phyloP scores from a whole-genome alignment of 2,113 vertebrate species.

The Cercocebus atys region DNA sequence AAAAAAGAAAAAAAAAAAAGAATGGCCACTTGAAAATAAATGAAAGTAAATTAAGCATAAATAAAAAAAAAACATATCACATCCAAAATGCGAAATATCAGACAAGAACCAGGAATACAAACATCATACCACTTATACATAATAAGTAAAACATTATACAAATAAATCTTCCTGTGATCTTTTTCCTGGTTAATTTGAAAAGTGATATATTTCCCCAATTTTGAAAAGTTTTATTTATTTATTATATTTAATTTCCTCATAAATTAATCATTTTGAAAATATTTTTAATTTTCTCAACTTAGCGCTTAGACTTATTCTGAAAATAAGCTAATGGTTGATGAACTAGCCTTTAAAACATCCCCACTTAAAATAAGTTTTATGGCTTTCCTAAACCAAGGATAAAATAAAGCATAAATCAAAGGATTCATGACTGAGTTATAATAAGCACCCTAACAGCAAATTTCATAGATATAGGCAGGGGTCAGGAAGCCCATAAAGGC shows the following conservation, averaged over 20 bases:
- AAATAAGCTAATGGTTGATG: conserved; percentile 58
- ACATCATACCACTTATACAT: too few species aligned
- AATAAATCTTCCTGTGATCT: not conserved
- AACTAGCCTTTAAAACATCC: not conserved
- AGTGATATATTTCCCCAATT: not conserved
- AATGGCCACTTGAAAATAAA: not conserved
- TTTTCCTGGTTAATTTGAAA: not conserved
- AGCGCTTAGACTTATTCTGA: not conserved
- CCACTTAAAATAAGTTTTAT: conserved; percentile 48
- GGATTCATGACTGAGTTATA: conserved; percentile 59
- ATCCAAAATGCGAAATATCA: too few species aligned
- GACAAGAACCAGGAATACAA: too few species aligned
- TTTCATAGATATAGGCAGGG: conserved; percentile 54
- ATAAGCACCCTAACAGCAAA: conserved; percentile 40
- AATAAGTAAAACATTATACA: too few species aligned
- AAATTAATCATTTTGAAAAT: not conserved
- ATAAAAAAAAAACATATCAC: not conserved
- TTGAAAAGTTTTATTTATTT: not conserved
- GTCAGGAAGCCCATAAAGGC: conserved; percentile 49
- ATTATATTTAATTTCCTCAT: not conserved
- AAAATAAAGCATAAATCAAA: conserved; percentile 68
- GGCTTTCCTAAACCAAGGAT: conserved; percentile 61
- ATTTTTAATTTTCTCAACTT: not conserved
- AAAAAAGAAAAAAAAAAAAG: not conserved
- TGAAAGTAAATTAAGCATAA: not conserved